A percentile compares a stretch with the other conserved stretches of the same genome.
phyloP scores from a whole-genome alignment of 2,113 vertebrate species.

The Picathartes gymnocephalus region DNA sequence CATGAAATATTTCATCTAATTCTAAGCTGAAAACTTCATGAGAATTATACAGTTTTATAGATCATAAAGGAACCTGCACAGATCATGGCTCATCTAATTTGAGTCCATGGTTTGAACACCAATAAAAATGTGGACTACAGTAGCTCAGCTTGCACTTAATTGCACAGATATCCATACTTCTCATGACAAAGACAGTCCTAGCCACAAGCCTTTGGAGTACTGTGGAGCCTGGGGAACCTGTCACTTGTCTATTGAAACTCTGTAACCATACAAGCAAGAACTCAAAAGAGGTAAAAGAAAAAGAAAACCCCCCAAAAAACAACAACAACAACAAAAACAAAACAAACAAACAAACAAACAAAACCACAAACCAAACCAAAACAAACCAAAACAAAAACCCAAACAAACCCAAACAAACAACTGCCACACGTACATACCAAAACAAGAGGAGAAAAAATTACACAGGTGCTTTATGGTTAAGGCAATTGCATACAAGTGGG shows the following conservation, averaged over 20 bases:
- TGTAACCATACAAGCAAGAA: neutral
- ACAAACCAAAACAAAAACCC: too few species aligned
- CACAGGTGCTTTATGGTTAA: neutral
- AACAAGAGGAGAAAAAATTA: neutral
- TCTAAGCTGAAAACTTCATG: neutral
- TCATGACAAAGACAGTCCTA: neutral
- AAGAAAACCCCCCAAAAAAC: neutral
- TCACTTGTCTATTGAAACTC: neutral
- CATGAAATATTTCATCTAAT: neutral
- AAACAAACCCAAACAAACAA: neutral
- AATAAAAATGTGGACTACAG: neutral
- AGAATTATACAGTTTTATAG: neutral
- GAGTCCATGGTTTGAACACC: neutral
- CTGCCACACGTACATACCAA: rapidly evolving
- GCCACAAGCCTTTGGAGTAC: neutral
- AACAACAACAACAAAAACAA: too few species aligned
- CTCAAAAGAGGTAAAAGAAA: neutral
- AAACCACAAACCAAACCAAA: too few species aligned
- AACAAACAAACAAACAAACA: neutral
- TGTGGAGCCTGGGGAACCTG: neutral
- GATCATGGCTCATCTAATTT: neutral
- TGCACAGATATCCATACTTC: neutral
- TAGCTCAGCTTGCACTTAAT: neutral
- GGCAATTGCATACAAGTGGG: neutral
- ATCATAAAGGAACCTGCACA: neutral